phyloP scores from a whole-genome alignment of 1,140 invertebrate genomes.

The Linepithema humile region DNA sequence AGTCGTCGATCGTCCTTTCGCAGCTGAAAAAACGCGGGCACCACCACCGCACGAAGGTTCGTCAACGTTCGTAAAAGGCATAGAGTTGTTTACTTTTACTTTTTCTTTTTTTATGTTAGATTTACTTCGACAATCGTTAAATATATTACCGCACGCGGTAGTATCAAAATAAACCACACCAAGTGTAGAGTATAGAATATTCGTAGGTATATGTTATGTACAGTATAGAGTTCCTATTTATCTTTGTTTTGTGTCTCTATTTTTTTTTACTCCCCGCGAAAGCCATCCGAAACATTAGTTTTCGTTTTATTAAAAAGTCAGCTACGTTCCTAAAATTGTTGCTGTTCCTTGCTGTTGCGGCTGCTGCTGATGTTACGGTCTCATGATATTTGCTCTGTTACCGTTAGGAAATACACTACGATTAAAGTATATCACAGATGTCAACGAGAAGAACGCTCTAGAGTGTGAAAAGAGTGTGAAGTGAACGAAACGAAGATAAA shows the following conservation, averaged over 20 bases:
- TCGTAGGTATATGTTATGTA: slow-evolving; percentile 80
- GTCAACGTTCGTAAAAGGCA: slow-evolving; percentile 81
- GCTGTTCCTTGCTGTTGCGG: slow-evolving; percentile 19
- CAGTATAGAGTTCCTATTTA: slow-evolving; percentile 72
- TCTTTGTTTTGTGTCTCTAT: slow-evolving; percentile 31
- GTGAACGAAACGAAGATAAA: slow-evolving; percentile 56
- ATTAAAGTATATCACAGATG: slow-evolving; percentile 84
- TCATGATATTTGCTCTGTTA: slow-evolving; percentile 51
- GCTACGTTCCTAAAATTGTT: slow-evolving; percentile 66
- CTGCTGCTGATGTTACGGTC: slow-evolving; percentile 26
- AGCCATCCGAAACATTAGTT: slow-evolving; percentile 32
- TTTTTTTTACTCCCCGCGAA: slow-evolving; percentile 21
- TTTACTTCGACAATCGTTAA: slow-evolving; percentile 75
- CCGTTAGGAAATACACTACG: slow-evolving; percentile 80
- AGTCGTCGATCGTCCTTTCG: not conserved
- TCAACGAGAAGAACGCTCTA: slow-evolving; percentile 81
- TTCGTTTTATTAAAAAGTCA: slow-evolving; percentile 64
- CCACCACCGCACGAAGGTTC: slow-evolving; percentile 79
- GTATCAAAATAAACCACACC: slow-evolving; percentile 84
- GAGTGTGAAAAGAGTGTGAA: slow-evolving; percentile 61
- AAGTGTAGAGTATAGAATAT: slow-evolving; percentile 82
- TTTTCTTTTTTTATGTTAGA: slow-evolving; percentile 54
- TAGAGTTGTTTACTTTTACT: slow-evolving; percentile 76
- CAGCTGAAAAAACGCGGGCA: slow-evolving; percentile 59
- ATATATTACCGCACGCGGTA: slow-evolving; percentile 80